phyloP scores from a whole-genome alignment of 2,797 vertebrate genomes.

The Taeniopygia guttata region DNA sequence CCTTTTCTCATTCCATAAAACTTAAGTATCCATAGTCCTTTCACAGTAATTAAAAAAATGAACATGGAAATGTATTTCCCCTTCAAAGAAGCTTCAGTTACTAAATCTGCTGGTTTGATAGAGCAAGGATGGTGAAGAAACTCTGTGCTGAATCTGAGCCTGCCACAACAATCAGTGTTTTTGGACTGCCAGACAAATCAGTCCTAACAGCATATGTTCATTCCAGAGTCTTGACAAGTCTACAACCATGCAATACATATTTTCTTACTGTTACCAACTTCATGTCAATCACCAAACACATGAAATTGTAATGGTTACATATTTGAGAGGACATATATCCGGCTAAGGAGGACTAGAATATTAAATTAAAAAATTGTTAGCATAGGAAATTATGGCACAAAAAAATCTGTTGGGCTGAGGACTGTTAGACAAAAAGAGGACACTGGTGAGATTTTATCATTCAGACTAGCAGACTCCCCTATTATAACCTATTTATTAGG shows the following conservation, averaged over 20 bases:
- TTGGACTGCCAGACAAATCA: slow-evolving; percentile 17
- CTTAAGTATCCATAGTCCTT: not conserved
- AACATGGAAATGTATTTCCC: not conserved
- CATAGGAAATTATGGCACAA: not conserved
- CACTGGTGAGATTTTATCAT: not conserved
- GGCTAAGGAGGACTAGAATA: not conserved
- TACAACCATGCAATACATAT: not conserved
- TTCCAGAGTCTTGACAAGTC: not conserved
- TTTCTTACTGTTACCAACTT: slow-evolving; percentile 7
- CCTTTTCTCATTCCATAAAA: not conserved
- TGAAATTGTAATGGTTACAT: not conserved
- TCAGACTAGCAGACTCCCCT: not conserved
- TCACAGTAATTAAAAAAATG: not conserved
- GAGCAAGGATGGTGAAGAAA: not conserved
- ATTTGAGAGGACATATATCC: not conserved
- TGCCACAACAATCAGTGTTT: not conserved
- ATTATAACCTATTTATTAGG: not conserved
- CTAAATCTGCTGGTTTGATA: not conserved
- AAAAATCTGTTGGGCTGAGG: not conserved
- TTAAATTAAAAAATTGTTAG: not conserved
- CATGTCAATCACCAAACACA: not conserved
- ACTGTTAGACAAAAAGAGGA: not conserved
- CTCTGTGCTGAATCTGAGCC: not conserved
- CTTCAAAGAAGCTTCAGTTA: slow-evolving; percentile 4
- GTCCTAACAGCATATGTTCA: not conserved